Conservation (phyloP, 2,888 invertebrate genomes). For the Tipula confusa region DNA sequence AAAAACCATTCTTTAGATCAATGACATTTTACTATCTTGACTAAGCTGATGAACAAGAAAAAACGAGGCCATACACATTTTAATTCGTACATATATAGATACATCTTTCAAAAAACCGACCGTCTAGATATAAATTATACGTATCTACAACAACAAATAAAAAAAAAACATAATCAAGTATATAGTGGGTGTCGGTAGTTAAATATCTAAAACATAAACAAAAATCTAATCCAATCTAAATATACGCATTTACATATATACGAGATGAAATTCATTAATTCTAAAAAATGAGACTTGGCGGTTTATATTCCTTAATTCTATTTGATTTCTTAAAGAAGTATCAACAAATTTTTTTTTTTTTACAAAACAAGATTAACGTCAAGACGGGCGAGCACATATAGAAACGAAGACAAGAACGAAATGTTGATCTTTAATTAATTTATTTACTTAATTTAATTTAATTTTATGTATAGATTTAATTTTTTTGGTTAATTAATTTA, state of each 20-base stretch:
- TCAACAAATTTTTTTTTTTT: constrained; percentile 12
- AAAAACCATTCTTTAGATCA: no score
- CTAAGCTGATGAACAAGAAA: no score
- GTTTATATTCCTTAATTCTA: not conserved
- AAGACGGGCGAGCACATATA: not conserved
- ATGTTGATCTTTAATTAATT: not conserved
- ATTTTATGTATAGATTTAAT: not conserved
- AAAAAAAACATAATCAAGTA: not conserved
- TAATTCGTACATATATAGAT: not conserved
- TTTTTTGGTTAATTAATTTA: not conserved
- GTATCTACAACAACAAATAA: no score
- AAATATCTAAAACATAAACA: not conserved
- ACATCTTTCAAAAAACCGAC: not conserved
- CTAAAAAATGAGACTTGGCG: constrained; percentile 9
- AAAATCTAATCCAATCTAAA: constrained; percentile 12
- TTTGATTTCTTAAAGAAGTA: constrained; percentile 16
- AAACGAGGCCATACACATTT: no score
- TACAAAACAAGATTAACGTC: not conserved
- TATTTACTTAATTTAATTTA: constrained; percentile 3
- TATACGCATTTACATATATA: not conserved
- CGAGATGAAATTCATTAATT: not conserved
- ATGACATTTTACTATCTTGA: no score
- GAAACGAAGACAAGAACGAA: not conserved
- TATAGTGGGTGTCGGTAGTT: constrained; percentile 16
- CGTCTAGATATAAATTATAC: not conserved